Conservation (phyloP, 2,888 invertebrate genomes). For the Cryptocheilus praepositus region DNA sequence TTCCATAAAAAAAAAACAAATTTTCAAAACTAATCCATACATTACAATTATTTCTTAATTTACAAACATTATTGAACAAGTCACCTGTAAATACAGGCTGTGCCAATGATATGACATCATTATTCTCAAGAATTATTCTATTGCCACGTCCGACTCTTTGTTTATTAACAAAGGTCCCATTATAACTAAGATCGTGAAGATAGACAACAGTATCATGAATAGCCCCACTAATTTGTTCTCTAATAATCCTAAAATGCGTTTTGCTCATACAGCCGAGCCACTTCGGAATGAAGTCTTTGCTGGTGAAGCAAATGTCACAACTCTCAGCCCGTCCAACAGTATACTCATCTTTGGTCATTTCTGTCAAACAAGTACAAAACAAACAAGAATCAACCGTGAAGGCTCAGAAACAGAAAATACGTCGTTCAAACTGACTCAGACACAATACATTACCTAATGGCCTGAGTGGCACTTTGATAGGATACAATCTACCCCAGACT, state of each 20-base stretch:
- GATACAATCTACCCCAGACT: slow-evolving; percentile 64
- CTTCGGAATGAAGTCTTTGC: slow-evolving; percentile 74
- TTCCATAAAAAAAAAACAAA: not conserved
- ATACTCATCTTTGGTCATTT: slow-evolving; percentile 77
- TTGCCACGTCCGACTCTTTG: slow-evolving; percentile 83
- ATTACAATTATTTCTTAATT: not conserved
- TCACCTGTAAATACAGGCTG: slow-evolving; percentile 70
- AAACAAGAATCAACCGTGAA: slow-evolving; percentile 6
- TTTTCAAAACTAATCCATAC: too few species aligned
- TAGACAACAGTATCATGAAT: slow-evolving; percentile 73
- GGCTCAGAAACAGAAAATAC: slow-evolving; percentile 1
- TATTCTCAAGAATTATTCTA: slow-evolving; percentile 80
- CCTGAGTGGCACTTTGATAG: slow-evolving; percentile 37
- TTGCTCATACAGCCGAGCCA: slow-evolving; percentile 79
- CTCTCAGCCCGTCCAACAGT: slow-evolving; percentile 76
- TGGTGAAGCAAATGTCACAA: slow-evolving; percentile 77
- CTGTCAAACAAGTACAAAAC: slow-evolving; percentile 65
- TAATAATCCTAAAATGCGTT: slow-evolving; percentile 79
- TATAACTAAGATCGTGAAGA: slow-evolving; percentile 85
- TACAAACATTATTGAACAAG: slow-evolving; percentile 4
- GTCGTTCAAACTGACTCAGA: not conserved
- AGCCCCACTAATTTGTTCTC: slow-evolving; percentile 74
- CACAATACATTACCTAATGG: slow-evolving; percentile 42
- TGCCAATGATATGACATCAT: slow-evolving; percentile 85
- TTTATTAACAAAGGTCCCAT: slow-evolving; percentile 90